Base-by-base conservation (phyloP, 2,888 invertebrate genomes). In the Matsumyia berberina region DNA sequence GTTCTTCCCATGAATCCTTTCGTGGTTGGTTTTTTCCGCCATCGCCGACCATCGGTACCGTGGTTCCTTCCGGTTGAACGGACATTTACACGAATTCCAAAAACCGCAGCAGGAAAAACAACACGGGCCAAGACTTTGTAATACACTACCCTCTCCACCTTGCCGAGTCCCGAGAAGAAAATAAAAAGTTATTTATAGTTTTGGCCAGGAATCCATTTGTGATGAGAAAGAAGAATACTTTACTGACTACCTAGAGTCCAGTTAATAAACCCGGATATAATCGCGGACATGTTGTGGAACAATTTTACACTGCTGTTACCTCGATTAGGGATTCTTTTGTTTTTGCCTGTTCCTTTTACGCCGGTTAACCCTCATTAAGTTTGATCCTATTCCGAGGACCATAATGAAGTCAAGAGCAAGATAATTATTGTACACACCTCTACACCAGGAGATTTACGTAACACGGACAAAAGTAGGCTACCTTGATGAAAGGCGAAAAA, bases 241-340 rank as follows among this genome's bases (percentile, higher is more conserved):
- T 5, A 17, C 44, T 33, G 37, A 62, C 6, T 11, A 46, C 35
- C 15, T 12, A 49, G 19, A 49, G 55, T 64, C 44, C 80, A 46
- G 49, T 51, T 66, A 73, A 86, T 66, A 79, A 51, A 39, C 51
- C 46, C 74, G 79, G 72, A 86, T 86, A 66, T 77, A 81, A 64
- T 69, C 86, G 86, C 79, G 77, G 69, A 86, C 87, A 87, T 87
- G 86, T 80, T 83, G 86, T 77, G 74, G 73, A 86, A 79, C 86
- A 67, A 87, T 87, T 86, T 80, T 74, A 80, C 78, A 78, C 87
- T 51, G 86, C 86, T 87, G 87, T 87, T 87, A 74, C 87, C 86
- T 76, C 86, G 86, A 87, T 87, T 87, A 86, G 67, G 87, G 72
- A 81, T 77, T 86, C 64, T 78, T 66, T 39, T 62, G 8, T 57